Base-by-base conservation (phyloP, 2,888 invertebrate genomes). In the Chymomyza procnemis region DNA sequence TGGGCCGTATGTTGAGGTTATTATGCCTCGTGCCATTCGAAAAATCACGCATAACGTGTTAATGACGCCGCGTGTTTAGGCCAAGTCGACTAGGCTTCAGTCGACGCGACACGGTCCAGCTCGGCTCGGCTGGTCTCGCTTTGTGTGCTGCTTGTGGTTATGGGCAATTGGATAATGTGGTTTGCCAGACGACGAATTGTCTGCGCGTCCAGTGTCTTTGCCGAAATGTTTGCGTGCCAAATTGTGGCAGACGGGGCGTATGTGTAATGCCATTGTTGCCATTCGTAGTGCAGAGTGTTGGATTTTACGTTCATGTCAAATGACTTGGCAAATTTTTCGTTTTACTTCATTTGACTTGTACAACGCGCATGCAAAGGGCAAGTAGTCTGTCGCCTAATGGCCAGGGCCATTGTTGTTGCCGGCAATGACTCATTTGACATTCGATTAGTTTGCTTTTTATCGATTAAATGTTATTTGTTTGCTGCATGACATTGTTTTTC, bases 291-390 rank as follows among this genome's bases (percentile, higher is more conserved):
- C 54, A 26, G n/a, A 22, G 26, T 66, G 46, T 64, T 59, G 54
- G 54, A 16, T 66, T 65, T 62, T 52, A 58, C 26, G 52, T 56
- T 47, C 61, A 41, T 62, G 58, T 61, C 47, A 57, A 64, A 67
- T 79, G 75, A 79, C 67, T 75, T 69, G 78, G 67, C 76, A 69
- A 73, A 71, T 76, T 60, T 70, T 68, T 19, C 65, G 59, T 26
- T 55, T 48, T 22, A 19, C 41, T 52, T 6, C 34, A 22, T 19
- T 14, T n/a, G 19, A 14, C 41, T 19, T 50, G 34, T 9, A 18
- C 5, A n/a, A n/a, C n/a, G n/a, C 21, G 14, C 19, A 55, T 41
- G 34, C 34, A 41, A 41, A 1, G 34, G 9, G 34, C 34, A 41
- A 41, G 1, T 9, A 41, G 34, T 41, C 16, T 26, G 26, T 18